Conservation (phyloP, 1,140 invertebrate species). For the Notospermus geniculatus region DNA sequence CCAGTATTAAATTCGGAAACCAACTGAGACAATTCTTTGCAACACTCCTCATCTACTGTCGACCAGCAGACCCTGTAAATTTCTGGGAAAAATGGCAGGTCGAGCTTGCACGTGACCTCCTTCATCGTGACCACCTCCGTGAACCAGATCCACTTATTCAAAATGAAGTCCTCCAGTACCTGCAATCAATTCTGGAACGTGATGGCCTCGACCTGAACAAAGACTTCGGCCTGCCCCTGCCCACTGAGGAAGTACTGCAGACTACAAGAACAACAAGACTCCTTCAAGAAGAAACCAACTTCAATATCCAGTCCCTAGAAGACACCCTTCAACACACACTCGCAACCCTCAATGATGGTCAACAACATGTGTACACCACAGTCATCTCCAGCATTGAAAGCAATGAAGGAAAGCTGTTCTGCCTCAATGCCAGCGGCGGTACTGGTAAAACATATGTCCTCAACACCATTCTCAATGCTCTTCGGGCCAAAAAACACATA, state of each 20-base stretch:
- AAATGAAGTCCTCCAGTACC: constrained; percentile 4
- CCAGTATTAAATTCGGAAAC: too few relatives aligned
- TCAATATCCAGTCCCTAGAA: neutral
- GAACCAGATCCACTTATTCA: neutral
- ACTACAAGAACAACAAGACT: neutral
- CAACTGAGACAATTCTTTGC: too few relatives aligned
- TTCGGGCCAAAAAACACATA: neutral
- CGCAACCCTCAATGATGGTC: neutral
- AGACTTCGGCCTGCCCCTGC: neutral
- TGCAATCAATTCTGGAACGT: neutral
- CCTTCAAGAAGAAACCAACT: neutral
- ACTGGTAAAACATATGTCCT: constrained; percentile 1
- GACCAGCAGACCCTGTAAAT: too few relatives aligned
- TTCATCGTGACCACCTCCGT: too few relatives aligned
- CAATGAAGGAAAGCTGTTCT: neutral
- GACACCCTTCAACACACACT: neutral
- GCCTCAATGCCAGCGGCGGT: constrained; percentile 2
- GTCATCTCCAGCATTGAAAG: neutral
- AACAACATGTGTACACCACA: neutral
- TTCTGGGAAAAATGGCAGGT: too few relatives aligned
- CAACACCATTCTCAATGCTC: neutral
- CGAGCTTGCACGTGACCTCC: too few relatives aligned
- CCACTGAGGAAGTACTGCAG: neutral
- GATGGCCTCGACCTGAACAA: neutral
- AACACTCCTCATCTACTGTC: too few relatives aligned